Evolutionary conservation across 1,140 invertebrate species (phyloP).

Genomic region (Caerostris darwini): DNA sequence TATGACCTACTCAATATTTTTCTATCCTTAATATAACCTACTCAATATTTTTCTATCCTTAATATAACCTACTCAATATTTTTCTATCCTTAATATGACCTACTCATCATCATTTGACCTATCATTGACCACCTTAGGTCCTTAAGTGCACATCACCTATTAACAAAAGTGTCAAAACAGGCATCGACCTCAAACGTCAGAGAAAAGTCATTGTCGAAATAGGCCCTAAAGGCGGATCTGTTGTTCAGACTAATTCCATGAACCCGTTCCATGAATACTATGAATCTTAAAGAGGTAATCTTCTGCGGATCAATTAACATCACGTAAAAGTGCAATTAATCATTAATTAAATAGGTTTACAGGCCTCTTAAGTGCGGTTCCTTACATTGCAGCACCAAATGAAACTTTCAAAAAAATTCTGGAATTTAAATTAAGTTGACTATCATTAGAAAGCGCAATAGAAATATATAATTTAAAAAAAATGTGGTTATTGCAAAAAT

Average conservation of each 20-base stretch:
- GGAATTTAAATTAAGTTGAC: too few species aligned
- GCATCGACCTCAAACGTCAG: background rate
- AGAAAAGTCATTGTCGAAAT: background rate
- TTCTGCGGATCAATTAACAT: background rate
- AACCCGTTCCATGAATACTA: background rate
- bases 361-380: background rate
- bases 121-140: background rate
- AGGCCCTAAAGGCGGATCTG: background rate
- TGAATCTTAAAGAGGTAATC: slow-evolving; percentile 17
- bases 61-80: too few species aligned
- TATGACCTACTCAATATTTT: background rate
- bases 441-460: too few species aligned
- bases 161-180: background rate
- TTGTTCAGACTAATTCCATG: background rate
- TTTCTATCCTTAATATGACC: background rate
- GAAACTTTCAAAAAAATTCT: too few species aligned
- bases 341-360: background rate
- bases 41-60: background rate
- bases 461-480: too few species aligned
- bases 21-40: background rate
- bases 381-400: background rate
- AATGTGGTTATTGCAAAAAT: too few species aligned
- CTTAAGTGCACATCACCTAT: background rate
- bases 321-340: background rate
- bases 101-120: background rate